Conservation (phyloP, 2,888 invertebrate genomes). For the Acanthopleura granulata region DNA sequence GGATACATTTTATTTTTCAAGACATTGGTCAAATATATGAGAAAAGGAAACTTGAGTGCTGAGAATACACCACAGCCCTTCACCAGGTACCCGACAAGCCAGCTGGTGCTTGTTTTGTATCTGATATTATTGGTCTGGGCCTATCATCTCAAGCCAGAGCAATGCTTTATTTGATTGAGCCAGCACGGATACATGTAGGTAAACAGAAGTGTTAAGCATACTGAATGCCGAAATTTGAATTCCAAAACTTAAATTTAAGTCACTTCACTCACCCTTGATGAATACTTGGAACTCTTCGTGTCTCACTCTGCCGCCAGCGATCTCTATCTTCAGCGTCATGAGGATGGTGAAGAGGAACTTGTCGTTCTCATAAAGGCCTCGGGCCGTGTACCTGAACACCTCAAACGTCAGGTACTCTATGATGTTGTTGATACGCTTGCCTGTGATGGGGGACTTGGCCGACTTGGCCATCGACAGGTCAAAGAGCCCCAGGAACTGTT, state of each 20-base stretch:
- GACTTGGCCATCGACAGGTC: constrained; percentile 91
- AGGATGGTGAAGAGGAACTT: constrained; percentile 93
- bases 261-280: constrained; percentile 81
- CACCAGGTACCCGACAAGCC: no score
- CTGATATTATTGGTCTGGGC: no score
- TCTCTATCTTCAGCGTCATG: constrained; percentile 95
- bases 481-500: constrained; percentile 93
- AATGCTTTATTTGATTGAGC: no score
- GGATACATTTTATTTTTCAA: background rate
- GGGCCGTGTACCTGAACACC: constrained; percentile 91
- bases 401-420: constrained; percentile 90
- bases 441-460: constrained; percentile 84
- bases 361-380: constrained; percentile 93
- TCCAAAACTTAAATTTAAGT: no score
- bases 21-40: background rate
- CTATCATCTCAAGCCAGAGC: no score
- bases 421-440: constrained; percentile 86
- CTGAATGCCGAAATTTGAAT: no score
- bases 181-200: no score
- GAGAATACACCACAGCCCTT: no score
- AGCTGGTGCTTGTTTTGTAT: no score
- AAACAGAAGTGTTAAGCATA: no score
- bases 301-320: constrained; percentile 83
- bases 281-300: constrained; percentile 95
- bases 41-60: no score